These are phyloP conservation scores for Heteractis magnifica DNA, from an alignment of 92 coral and sea anemone species.

Conservation along the genomic window DNA sequence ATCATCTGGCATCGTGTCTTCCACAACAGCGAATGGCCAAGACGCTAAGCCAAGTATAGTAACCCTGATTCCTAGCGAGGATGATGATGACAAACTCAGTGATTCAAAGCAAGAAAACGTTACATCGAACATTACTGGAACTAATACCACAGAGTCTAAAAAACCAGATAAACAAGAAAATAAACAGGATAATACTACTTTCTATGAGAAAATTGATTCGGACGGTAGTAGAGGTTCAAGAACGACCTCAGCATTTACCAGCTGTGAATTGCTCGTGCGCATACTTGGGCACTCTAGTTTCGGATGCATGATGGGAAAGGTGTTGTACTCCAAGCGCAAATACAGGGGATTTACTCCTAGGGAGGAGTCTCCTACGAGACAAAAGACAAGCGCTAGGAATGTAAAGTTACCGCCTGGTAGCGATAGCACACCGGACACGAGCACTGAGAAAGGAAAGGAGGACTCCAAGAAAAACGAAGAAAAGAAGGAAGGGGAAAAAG, in stretches of 20 bases:
- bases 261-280: constrained; percentile 51
- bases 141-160: not conserved
- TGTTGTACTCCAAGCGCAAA: constrained; percentile 49
- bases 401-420: not conserved
- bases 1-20: constrained; percentile 12
- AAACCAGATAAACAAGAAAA: constrained; percentile 14
- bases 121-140: not conserved
- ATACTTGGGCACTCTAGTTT: constrained; percentile 57
- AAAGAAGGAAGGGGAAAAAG: constrained; percentile 12
- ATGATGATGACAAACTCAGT: not conserved
- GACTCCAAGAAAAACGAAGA: constrained; percentile 20
- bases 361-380: not conserved
- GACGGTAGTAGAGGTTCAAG: constrained; percentile 13
- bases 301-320: constrained; percentile 50
- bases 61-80: constrained; percentile 45
- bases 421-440: constrained; percentile 17
- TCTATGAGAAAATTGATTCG: constrained; percentile 20
- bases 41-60: constrained; percentile 62
- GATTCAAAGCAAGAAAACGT: constrained; percentile 1
- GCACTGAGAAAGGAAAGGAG: constrained; percentile 26
- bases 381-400: not conserved
- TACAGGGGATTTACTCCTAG: constrained; percentile 31
- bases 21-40: constrained; percentile 17
- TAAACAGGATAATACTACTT: constrained; percentile 16
- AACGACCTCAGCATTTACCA: constrained; percentile 41